Conservation (phyloP, 92 coral and sea anemone genomes). For the Bergia puertoricense region DNA sequence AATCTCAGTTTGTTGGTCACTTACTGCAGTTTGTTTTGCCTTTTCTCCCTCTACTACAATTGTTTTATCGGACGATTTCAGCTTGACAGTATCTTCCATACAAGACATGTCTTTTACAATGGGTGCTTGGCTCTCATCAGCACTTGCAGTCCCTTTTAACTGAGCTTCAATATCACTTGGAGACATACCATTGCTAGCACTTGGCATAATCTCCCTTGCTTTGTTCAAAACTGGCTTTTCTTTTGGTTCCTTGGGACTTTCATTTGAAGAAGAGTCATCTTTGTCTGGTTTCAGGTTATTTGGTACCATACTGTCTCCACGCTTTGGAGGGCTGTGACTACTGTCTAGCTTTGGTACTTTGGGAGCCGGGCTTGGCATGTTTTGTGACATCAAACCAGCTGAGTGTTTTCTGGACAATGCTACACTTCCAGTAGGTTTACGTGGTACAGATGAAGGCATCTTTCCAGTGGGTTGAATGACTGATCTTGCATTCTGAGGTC, state of each 20-base stretch:
- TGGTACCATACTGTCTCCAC: not conserved
- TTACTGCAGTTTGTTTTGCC: not conserved
- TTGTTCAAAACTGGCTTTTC: not conserved
- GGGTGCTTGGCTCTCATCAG: not conserved
- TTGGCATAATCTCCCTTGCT: not conserved
- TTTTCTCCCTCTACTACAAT: not conserved
- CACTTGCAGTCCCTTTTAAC: not conserved
- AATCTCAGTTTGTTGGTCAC: not conserved
- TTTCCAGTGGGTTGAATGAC: slow-evolving; percentile 38
- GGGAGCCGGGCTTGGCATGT: slow-evolving; percentile 4
- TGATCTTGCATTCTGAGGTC: slow-evolving; percentile 25
- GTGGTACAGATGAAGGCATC: slow-evolving; percentile 36
- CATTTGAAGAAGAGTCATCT: not conserved
- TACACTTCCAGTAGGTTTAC: not conserved
- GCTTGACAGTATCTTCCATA: not conserved
- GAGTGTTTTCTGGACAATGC: slow-evolving; percentile 12
- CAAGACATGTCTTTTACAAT: not conserved
- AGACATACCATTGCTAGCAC: not conserved
- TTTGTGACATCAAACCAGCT: not conserved
- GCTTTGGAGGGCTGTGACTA: slow-evolving; percentile 21
- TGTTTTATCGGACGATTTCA: not conserved
- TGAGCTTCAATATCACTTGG: not conserved
- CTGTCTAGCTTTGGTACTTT: slow-evolving; percentile 33
- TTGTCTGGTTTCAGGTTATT: not conserved
- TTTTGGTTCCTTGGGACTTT: slow-evolving; percentile 18